These are phyloP conservation scores for Argya squamiceps DNA, from an alignment of 2,797 vertebrate genomes.

Conservation along the genomic window DNA sequence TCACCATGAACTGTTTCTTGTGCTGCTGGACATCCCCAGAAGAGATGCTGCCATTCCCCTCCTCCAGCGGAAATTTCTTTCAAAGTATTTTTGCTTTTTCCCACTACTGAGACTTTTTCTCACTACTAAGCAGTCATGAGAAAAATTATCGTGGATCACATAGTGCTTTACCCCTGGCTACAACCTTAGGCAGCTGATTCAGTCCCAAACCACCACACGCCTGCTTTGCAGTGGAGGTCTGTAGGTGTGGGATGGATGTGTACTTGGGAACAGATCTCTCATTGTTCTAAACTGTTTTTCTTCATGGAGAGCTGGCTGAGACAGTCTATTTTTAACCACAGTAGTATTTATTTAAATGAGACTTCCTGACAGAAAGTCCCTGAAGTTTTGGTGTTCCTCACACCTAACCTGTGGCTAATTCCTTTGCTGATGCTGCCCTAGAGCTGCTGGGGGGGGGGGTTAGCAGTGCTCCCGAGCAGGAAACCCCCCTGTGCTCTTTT, in stretches of 20 bases:
- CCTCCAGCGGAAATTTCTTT: background rate
- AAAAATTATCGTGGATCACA: background rate
- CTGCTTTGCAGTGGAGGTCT: background rate
- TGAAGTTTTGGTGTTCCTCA: background rate
- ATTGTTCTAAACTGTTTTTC: background rate
- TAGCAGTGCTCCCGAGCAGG: background rate
- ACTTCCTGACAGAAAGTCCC: conserved; percentile 2
- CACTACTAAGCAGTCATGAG: background rate
- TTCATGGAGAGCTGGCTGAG: background rate
- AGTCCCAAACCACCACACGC: background rate
- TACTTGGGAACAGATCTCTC: background rate
- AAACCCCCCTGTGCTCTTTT: conserved; percentile 24
- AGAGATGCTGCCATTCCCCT: background rate
- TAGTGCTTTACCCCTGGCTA: background rate
- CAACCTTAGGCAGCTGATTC: background rate
- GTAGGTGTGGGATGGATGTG: background rate
- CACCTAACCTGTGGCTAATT: conserved; percentile 9
- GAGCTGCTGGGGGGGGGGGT: background rate
- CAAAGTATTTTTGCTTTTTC: background rate
- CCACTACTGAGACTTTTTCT: background rate
- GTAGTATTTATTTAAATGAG: conserved; percentile 6
- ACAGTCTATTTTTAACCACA: background rate
- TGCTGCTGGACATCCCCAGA: background rate
- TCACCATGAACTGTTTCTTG: background rate
- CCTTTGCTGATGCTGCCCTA: background rate